Evolutionary conservation across 2,888 invertebrate species (phyloP), one percentile per base, ranked within the genome.

Genomic region (Camptogramma bilineatum): DNA sequence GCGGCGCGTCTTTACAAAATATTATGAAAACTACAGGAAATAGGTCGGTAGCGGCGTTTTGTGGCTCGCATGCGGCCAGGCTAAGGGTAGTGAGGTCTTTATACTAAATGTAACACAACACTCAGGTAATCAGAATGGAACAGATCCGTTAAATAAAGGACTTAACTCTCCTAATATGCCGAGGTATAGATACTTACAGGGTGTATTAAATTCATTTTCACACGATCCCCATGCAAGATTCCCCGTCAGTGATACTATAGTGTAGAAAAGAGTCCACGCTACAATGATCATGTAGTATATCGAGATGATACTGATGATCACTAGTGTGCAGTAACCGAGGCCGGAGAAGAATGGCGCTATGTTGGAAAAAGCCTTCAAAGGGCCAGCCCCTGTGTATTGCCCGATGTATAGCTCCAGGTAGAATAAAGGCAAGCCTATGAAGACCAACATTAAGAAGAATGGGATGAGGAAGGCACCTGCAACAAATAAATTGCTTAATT

Each of bases 241-340:
- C 0, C 94, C 90, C 9, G 93, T 89, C 68, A 97, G 94, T 0
- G 96, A 96, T 0, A 95, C 95, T 56, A 95, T 94, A 34, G 95
- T 95, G 83, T 97, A 97, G 82, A 96, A 96, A 18, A 96, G 84
- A 0, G 96, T 95, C 96, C 97, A 97, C 0, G 96, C 94, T 50
- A 97, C 96, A 67, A 97, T 96, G 42, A 97, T 94, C 95, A 96
- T 97, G 87, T 97, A 97, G 82, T 97, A 97, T 71, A 96, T 94
- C 17, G 95, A 95, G 56, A 96, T 95, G 47, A 96, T 88, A n/a
- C 94, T 93, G 44, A 97, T 95, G 21, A 96, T 95, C 42, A 96
- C 93, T 68, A 96, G 87, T 0, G 96, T 96, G 71, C 95, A 95
- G 77, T 95, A 95, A 0, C 96, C 96, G 1, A 96, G 84, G 0